Base-by-base conservation (phyloP, 2,888 invertebrate genomes). In the Lathronympha strigana region DNA sequence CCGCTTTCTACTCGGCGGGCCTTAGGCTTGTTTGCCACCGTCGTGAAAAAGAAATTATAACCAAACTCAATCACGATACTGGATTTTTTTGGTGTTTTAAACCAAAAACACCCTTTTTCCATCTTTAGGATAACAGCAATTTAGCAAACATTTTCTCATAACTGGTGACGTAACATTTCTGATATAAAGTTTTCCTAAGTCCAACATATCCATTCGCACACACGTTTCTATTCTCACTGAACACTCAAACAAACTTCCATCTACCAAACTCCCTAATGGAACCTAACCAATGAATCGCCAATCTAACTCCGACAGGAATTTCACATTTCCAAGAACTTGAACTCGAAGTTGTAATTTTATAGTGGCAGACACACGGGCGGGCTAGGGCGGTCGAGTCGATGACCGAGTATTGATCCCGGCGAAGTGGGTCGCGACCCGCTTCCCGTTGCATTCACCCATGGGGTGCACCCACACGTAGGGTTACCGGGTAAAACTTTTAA, bases 401-500 rank as follows among this genome's bases (percentile, higher is more conserved):
- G 92, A 90, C 92, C 92, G 88, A 85, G 90, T 92, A 92, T 92
- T 87, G 91, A 92, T 91, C 90, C 84, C 74, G 76, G 73, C 80
- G 79, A 91, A 86, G 87, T 92, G 83, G 92, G 92, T 90, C 90
- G 83, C 82, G 90, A 87, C 90, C 90, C 75, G 87, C 81, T 90
- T 88, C 83, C 82, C 84, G 85, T 80, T 92, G 90, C 92, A 92
- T 84, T 80, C 80, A 78, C 79, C 72, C 79, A 70, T 69, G 72
- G 76, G 78, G 75, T 73, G 73, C 72, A 88, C 47, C 23, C 47
- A 23, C 19, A 45, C n/a, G 6, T 19, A 43, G 47, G 47, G n/a
- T 47, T 47, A 47, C 47, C 6, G 23, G 23, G 47, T 23, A 47
- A 47, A 25, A 47, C n/a, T 21, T 9, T n/a, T 9, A 8, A 21